These are phyloP conservation scores for Lysandra bellargus DNA, from an alignment of 2,888 invertebrate genomes.

Conservation along the genomic window DNA sequence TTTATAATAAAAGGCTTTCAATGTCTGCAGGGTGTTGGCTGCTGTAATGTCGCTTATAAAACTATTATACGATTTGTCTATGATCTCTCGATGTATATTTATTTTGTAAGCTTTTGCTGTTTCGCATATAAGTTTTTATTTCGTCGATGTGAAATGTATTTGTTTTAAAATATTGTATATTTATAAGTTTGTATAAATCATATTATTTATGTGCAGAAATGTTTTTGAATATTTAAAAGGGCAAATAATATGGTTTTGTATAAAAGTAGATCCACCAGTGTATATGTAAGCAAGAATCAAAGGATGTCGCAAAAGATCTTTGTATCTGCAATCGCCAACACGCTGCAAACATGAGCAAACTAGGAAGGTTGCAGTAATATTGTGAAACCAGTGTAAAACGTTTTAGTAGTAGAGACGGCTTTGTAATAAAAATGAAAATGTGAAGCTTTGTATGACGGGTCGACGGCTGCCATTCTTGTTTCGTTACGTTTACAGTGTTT, in stretches of 20 bases:
- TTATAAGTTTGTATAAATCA: conserved; percentile 44
- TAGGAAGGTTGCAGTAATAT: conserved; percentile 39
- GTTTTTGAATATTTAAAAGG: background rate
- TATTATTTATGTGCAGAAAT: conserved; percentile 37
- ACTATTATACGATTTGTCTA: conserved; percentile 45
- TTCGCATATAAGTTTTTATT: conserved; percentile 51
- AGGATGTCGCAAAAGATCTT: conserved; percentile 52
- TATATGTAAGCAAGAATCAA: conserved; percentile 53
- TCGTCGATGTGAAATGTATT: conserved; percentile 47
- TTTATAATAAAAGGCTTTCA: conserved; percentile 66
- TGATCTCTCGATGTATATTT: conserved; percentile 52
- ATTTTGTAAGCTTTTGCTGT: conserved; percentile 65
- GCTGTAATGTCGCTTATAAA: conserved; percentile 56
- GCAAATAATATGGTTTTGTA: conserved; percentile 46
- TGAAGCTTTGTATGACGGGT: conserved; percentile 25
- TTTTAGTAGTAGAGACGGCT: conserved; percentile 33
- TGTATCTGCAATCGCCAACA: conserved; percentile 64
- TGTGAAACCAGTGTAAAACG: conserved; percentile 7
- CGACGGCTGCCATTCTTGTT: conserved; percentile 24
- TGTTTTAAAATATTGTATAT: conserved; percentile 43
- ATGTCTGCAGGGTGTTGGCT: conserved; percentile 81
- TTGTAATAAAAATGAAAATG: conserved; percentile 26
- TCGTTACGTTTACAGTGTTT: background rate
- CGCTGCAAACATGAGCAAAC: conserved; percentile 71
- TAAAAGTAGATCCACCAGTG: conserved; percentile 72